Evolutionary conservation across 1,140 invertebrate species (phyloP), one percentile per base, ranked within the genome.

Genomic region (Drosophila simulans): DNA sequence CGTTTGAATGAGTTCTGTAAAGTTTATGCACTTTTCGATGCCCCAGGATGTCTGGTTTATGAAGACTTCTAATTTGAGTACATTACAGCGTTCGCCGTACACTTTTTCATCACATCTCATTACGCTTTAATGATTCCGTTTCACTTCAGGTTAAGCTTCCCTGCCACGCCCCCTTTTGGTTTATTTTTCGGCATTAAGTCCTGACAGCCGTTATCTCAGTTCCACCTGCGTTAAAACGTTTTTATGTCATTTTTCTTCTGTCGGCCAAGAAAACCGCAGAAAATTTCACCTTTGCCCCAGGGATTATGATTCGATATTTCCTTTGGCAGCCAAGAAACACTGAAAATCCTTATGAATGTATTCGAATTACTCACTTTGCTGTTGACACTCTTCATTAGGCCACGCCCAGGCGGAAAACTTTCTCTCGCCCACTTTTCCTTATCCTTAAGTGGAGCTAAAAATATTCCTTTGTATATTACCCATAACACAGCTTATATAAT

Each of bases 401-500:
- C 35, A 35, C 31, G 46, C 51, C 59, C 17, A 43, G 48, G 17
- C 31, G 4, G 17, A 45, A 64, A 60, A 72, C 11, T 64, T 54
- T 55, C 20, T n/a, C 37, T 27, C 13, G 25, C 49, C 49, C 35
- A 42, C 34, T 48, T 65, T 45, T 37, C 2, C 10, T 3, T 20
- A 1, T 11, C 17, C n/a, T 15, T 4, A 15, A 55, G 37, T 31
- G 10, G 17, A 20, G 39, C 53, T 17, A n/a, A 13, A 27, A 11
- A 69, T 45, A 62, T 55, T 73, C 48, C 53, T 39, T 75, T 75
- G 45, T 56, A 51, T 34, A 43, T 35, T 20, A 42, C 8, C n/a
- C 49, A 5, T 7, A 35, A 51, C n/a, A 72, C n/a, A 72, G 69
- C 37, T 75, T 75, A 66, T 75, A 56, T 75, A 75, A 75, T 66